Evolutionary conservation across 2,888 invertebrate species (phyloP).

Genomic region (Synanthedon andrenaeformis): DNA sequence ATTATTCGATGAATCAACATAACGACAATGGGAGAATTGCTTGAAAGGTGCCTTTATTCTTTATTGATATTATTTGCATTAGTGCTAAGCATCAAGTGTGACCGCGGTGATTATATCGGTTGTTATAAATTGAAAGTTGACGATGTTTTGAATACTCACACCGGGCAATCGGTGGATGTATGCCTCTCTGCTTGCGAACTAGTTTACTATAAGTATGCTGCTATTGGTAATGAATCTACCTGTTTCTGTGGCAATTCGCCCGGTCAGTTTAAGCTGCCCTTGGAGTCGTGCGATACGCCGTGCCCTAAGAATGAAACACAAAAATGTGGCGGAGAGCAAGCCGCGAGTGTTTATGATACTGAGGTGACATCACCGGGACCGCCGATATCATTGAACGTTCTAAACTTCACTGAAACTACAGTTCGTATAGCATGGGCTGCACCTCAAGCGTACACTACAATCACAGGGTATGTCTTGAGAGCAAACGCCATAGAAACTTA

Average conservation of each 20-base stretch:
- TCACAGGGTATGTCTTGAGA: slow-evolving; percentile 69
- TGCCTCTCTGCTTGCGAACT: slow-evolving; percentile 59
- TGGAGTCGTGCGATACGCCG: slow-evolving; percentile 60
- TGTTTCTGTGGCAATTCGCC: slow-evolving; percentile 59
- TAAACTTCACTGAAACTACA: slow-evolving; percentile 74
- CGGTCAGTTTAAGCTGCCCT: slow-evolving; percentile 49
- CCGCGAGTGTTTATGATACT: slow-evolving; percentile 78
- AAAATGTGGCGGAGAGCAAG: slow-evolving; percentile 76
- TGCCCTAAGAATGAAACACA: slow-evolving; percentile 73
- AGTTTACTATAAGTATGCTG: slow-evolving; percentile 56
- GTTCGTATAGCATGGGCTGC: slow-evolving; percentile 70
- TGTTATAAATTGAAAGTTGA: slow-evolving; percentile 44
- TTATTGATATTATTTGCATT: slow-evolving; percentile 15
- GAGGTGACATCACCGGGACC: slow-evolving; percentile 75
- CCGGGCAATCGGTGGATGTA: slow-evolving; percentile 59
- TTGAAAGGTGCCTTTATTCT: slow-evolving; percentile 1
- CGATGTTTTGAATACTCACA: slow-evolving; percentile 48
- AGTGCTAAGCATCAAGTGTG: slow-evolving; percentile 18
- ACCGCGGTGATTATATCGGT: slow-evolving; percentile 57
- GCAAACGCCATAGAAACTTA: slow-evolving; percentile 70
- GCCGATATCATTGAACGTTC: slow-evolving; percentile 72
- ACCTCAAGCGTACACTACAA: slow-evolving; percentile 64
- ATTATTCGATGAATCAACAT: neutral
- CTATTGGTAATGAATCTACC: slow-evolving; percentile 51
- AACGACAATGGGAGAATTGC: slow-evolving; percentile 6